phyloP scores from a whole-genome alignment of 2,113 vertebrate genomes.

The Pituophis catenifer region DNA sequence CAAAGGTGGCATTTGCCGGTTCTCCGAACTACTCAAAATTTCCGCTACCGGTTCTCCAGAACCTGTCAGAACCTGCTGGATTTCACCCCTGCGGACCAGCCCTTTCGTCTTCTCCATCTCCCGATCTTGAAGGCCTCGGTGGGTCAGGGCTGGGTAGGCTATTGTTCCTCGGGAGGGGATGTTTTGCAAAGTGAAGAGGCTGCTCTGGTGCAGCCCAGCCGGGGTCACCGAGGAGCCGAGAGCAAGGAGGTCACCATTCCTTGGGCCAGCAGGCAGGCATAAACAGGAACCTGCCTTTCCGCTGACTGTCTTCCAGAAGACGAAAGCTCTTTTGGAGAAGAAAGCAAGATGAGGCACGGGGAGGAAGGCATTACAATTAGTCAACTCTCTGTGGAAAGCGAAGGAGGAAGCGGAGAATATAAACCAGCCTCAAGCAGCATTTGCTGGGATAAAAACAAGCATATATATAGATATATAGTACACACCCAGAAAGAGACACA shows the following conservation, averaged over 20 bases:
- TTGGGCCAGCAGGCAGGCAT: not conserved
- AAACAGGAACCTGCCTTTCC: slow-evolving; percentile 25
- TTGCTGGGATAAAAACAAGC: not conserved
- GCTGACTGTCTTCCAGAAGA: not conserved
- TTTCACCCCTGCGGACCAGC: too few relatives aligned
- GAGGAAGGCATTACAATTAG: slow-evolving; percentile 7
- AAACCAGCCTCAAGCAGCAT: not conserved
- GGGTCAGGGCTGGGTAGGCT: not conserved
- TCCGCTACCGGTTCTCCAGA: too few relatives aligned
- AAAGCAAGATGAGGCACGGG: not conserved
- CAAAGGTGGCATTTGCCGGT: too few relatives aligned
- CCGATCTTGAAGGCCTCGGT: not conserved
- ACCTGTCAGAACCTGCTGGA: too few relatives aligned
- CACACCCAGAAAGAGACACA: too few relatives aligned
- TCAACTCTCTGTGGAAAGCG: not conserved
- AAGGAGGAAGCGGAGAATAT: slow-evolving; percentile 1
- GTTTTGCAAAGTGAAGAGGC: not conserved
- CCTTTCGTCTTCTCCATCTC: not conserved
- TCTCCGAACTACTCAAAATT: too few relatives aligned
- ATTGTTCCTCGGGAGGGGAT: not conserved
- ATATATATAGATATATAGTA: not conserved
- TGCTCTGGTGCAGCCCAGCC: not conserved
- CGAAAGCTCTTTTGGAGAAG: not conserved
- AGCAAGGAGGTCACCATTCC: not conserved
- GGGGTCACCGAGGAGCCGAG: not conserved